Conservation (phyloP, 2,888 invertebrate species). For the Cephonodes hylas region DNA sequence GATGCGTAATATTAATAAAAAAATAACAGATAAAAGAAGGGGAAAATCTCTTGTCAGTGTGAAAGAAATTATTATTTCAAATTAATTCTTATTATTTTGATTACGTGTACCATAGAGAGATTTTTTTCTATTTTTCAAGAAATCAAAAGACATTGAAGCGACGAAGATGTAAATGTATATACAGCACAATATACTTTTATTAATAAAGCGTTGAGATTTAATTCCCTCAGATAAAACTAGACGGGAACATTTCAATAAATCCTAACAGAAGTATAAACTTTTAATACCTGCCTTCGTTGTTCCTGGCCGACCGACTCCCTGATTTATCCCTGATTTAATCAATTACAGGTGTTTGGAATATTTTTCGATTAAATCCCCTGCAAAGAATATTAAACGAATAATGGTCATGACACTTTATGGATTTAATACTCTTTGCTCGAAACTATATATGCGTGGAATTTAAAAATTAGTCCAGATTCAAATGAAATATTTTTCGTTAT, state of each 20-base stretch:
- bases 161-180: background rate
- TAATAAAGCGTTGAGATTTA: background rate
- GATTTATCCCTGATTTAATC: conserved; percentile 15
- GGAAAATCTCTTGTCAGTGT: no score
- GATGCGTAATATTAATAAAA: no score
- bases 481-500: no score
- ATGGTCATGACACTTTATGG: background rate
- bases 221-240: conserved; percentile 5
- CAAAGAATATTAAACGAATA: no score
- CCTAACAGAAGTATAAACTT: background rate
- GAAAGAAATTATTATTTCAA: no score
- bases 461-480: no score
- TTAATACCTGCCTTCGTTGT: background rate
- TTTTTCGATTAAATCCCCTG: background rate
- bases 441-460: background rate
- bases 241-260: conserved; percentile 3
- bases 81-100: no score
- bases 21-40: no score
- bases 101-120: no score
- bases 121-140: no score
- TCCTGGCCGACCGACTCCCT: background rate
- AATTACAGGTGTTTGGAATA: conserved; percentile 8
- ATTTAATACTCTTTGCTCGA: background rate
- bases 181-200: background rate
- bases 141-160: background rate